Evolutionary conservation across 1,140 invertebrate species (phyloP).

Genomic region (Macrotrachela quadricornifera): DNA sequence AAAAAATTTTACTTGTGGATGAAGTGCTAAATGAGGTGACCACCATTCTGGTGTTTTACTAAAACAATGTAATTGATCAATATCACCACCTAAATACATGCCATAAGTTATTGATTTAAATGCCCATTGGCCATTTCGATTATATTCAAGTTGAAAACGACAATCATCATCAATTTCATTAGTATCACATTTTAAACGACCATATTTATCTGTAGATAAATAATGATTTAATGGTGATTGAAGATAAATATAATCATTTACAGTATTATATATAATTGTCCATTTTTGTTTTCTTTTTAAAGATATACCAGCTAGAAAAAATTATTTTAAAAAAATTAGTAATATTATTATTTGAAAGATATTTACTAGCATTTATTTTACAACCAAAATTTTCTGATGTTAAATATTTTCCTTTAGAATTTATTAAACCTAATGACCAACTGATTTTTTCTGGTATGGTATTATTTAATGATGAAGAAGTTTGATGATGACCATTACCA

Average conservation of each 20-base stretch:
- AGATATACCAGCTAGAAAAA: constrained; percentile 42
- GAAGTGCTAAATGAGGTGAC: constrained; percentile 71
- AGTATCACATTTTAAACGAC: constrained; percentile 76
- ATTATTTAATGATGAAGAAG: too few relatives aligned
- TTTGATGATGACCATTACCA: too few relatives aligned
- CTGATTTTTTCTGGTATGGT: too few relatives aligned
- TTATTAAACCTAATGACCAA: constrained; percentile 64
- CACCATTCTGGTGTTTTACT: constrained; percentile 79
- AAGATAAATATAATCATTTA: constrained; percentile 48
- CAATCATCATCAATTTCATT: constrained; percentile 41
- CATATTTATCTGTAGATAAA: constrained; percentile 45
- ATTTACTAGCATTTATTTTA: constrained; percentile 64
- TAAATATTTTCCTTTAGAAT: constrained; percentile 62
- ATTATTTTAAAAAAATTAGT: too few relatives aligned
- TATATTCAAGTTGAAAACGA: constrained; percentile 56
- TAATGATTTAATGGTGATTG: constrained; percentile 67
- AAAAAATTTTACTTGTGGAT: constrained; percentile 51
- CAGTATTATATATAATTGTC: constrained; percentile 42
- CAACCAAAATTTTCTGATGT: constrained; percentile 93
- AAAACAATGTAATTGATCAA: constrained; percentile 72
- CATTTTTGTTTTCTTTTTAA: constrained; percentile 83
- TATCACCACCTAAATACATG: constrained; percentile 70
- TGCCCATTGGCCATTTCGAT: constrained; percentile 60
- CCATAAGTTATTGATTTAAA: constrained; percentile 63
- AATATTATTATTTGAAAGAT: too few relatives aligned